These are phyloP conservation scores for Heliocidaris tuberculata DNA, from an alignment of 35 echinoderm and acorn worm species.

Conservation along the genomic window DNA sequence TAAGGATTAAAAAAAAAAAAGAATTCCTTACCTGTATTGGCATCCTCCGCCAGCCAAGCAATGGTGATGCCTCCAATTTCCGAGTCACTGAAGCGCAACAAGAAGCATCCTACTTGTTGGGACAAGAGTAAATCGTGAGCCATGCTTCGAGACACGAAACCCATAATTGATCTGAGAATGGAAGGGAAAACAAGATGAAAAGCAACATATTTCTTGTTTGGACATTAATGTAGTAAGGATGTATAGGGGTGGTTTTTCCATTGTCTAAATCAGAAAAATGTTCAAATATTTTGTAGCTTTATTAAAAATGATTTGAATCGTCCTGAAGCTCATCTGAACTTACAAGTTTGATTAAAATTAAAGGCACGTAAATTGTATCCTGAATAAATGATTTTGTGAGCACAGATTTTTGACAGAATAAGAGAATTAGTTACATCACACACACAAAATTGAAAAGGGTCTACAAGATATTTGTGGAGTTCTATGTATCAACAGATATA, in stretches of 20 bases:
- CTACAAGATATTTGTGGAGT: no score
- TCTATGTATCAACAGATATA: neutral
- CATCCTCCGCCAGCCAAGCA: constrained; percentile 87
- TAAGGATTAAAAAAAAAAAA: no score
- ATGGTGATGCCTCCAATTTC: constrained; percentile 97
- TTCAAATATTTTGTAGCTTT: no score
- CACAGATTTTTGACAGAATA: neutral
- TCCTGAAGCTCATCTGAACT: no score
- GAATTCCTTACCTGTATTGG: constrained; percentile 72
- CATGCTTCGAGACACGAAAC: constrained; percentile 78
- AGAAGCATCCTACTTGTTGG: constrained; percentile 55
- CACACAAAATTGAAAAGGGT: neutral
- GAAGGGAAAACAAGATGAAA: neutral
- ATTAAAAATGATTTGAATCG: no score
- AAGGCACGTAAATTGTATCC: neutral
- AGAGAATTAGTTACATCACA: neutral
- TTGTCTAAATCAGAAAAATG: no score
- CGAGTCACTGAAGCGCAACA: constrained; percentile 93
- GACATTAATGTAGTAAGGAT: no score
- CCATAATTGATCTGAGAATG: constrained; percentile 79
- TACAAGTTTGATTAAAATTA: no score
- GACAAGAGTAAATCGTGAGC: constrained; percentile 85
- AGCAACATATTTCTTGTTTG: no score
- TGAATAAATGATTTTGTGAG: neutral
- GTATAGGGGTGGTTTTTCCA: no score